phyloP scores from a whole-genome alignment of 2,888 invertebrate genomes.

The Schizotus pectinicornis region DNA sequence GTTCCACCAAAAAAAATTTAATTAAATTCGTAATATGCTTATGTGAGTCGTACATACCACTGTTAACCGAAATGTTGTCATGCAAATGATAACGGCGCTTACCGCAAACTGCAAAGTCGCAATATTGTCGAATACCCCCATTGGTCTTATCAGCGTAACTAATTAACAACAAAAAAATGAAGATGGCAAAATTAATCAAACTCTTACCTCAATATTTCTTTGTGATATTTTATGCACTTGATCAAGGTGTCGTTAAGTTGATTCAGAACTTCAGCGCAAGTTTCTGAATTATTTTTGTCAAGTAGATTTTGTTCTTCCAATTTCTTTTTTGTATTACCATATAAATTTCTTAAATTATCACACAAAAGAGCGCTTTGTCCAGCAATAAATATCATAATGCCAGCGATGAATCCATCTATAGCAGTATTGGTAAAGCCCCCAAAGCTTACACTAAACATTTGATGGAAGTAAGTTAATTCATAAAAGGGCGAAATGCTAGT shows the following conservation, averaged over 20 bases:
- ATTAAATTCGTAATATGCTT: not conserved
- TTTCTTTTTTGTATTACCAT: not conserved
- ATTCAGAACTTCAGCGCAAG: no score
- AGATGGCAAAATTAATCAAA: no score
- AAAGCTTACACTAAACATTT: no score
- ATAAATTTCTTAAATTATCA: not conserved
- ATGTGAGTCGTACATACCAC: slow-evolving; percentile 4
- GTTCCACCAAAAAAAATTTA: slow-evolving; percentile 8
- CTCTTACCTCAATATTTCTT: not conserved
- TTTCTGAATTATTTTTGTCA: no score
- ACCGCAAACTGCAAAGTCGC: slow-evolving; percentile 11
- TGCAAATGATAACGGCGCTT: slow-evolving; percentile 9
- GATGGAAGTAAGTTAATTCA: no score
- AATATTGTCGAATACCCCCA: slow-evolving; percentile 14
- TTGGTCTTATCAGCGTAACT: slow-evolving; percentile 21
- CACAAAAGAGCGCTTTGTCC: slow-evolving; percentile 5
- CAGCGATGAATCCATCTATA: no score
- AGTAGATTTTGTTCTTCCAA: not conserved
- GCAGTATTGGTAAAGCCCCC: no score
- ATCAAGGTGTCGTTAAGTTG: not conserved
- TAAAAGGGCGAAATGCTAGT: no score
- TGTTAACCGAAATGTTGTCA: slow-evolving; percentile 18
- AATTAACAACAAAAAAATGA: not conserved
- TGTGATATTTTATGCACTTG: not conserved
- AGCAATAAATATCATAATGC: slow-evolving; percentile 4